A percentile compares a stretch with the other conserved stretches of the same genome.
These are phyloP conservation scores for Psittacula echo DNA, from an alignment of 2,797 vertebrate species.

Conservation along the genomic window DNA sequence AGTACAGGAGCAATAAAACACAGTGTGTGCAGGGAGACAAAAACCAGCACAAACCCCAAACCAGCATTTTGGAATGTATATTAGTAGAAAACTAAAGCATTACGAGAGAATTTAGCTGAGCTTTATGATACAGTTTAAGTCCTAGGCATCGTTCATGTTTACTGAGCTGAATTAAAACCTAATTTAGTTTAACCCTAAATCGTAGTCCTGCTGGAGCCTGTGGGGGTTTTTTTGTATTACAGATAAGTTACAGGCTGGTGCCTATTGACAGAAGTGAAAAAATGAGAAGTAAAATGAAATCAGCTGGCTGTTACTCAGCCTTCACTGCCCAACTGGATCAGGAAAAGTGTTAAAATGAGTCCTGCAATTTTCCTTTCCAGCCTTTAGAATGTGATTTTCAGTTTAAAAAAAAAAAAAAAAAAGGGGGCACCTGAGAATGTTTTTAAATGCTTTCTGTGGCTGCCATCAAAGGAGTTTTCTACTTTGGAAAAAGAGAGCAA, in stretches of 20 bases:
- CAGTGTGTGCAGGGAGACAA: no score
- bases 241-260: not conserved
- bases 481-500: constrained; percentile 53
- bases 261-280: constrained; percentile 38
- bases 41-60: not conserved
- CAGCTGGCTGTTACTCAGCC: constrained; percentile 32
- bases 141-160: not conserved
- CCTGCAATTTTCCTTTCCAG: not conserved
- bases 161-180: constrained; percentile 17
- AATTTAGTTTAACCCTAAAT: constrained; percentile 13
- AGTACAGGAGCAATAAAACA: not conserved
- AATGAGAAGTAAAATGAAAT: constrained; percentile 45
- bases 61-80: not conserved
- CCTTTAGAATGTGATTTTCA: constrained; percentile 6
- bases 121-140: not conserved
- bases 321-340: constrained; percentile 10
- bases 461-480: constrained; percentile 29
- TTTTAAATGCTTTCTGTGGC: constrained; percentile 31
- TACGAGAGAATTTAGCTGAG: not conserved
- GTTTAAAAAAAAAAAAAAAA: not conserved
- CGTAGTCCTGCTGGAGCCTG: not conserved
- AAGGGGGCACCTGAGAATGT: constrained; percentile 12
- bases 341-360: constrained; percentile 29
- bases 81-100: not conserved
- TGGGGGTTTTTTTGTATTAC: not conserved